Conservation (phyloP, 1,140 invertebrate genomes). For the Zaprionus camerounensis region DNA sequence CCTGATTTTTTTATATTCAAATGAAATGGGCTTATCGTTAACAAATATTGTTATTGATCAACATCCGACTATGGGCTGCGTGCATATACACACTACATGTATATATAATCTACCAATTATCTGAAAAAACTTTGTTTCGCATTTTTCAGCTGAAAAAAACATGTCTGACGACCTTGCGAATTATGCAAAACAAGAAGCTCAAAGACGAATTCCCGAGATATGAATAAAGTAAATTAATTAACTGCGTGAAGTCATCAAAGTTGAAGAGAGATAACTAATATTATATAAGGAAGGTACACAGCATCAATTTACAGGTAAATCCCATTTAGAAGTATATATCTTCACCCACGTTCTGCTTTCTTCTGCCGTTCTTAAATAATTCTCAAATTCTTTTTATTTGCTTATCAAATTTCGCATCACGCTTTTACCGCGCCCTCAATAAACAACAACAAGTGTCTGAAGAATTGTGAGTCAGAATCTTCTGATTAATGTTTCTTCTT, state of each 20-base stretch:
- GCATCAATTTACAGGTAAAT: neutral
- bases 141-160: conserved; percentile 32
- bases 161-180: conserved; percentile 61
- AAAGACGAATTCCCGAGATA: conserved; percentile 28
- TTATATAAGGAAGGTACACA: neutral
- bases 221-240: conserved; percentile 46
- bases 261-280: conserved; percentile 1
- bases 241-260: conserved; percentile 58
- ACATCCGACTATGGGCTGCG: conserved; percentile 6
- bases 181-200: conserved; percentile 42
- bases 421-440: conserved; percentile 39
- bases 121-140: conserved; percentile 10
- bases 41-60: conserved; percentile 11
- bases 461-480: conserved; percentile 24
- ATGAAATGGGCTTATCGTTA: conserved; percentile 11
- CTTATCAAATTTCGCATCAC: conserved; percentile 40
- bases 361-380: too few relatives aligned
- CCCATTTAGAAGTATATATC: neutral
- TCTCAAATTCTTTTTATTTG: conserved; percentile 34
- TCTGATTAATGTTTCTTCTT: conserved; percentile 15
- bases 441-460: neutral
- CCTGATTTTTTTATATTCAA: conserved; percentile 24
- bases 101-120: conserved; percentile 10
- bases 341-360: too few relatives aligned
- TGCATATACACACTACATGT: conserved; percentile 2